phyloP scores from a whole-genome alignment of 2,888 invertebrate species.

The Agonopterix arenella region DNA sequence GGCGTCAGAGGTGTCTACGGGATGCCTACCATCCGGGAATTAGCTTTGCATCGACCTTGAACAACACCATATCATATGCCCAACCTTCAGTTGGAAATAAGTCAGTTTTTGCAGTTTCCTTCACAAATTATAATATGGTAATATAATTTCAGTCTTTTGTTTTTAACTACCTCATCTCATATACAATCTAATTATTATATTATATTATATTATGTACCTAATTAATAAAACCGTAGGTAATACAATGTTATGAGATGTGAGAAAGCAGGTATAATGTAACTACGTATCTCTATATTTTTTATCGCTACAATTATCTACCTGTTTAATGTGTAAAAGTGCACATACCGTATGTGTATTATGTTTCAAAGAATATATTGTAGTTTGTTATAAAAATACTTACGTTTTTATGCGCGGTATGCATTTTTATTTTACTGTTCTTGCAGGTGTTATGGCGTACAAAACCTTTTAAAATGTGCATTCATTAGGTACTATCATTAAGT shows the following conservation, averaged over 20 bases:
- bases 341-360: conserved; percentile 2
- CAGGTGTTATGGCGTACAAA: conserved; percentile 2
- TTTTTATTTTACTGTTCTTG: conserved; percentile 1
- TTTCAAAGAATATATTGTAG: conserved; percentile 2
- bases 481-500: not conserved
- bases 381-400: conserved; percentile 1
- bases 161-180: not conserved
- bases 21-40: conserved; percentile 2
- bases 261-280: conserved; percentile 5
- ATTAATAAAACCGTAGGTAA: not conserved
- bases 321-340: conserved; percentile 4
- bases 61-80: too few species aligned
- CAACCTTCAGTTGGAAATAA: too few species aligned
- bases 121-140: too few species aligned
- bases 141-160: not conserved
- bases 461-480: conserved; percentile 4
- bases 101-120: too few species aligned
- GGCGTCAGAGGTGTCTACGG: conserved; percentile 34
- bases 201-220: not conserved
- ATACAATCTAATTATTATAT: not conserved
- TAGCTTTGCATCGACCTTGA: not conserved
- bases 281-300: conserved; percentile 5
- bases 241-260: conserved; percentile 1
- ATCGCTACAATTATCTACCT: conserved; percentile 5
- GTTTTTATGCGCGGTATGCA: conserved; percentile 1